Evolutionary conservation across 2,113 vertebrate species (phyloP), one percentile per base, ranked within the genome.

Genomic region (Albula goreensis): DNA sequence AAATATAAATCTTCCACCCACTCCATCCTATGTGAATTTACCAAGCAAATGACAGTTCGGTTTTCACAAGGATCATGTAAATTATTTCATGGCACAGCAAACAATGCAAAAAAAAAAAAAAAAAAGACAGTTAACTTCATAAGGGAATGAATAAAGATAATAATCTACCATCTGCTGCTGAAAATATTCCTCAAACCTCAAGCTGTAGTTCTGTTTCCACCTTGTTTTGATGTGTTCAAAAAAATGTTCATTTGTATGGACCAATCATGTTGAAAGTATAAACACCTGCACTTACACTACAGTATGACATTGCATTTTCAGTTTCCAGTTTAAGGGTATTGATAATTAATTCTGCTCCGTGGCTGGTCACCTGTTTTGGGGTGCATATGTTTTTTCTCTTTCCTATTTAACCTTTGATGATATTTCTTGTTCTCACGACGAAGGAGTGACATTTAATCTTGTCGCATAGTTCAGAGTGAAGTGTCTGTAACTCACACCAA

Each of bases 21-120:
- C 66, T 31, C 1, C 6, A 41, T 17, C 13, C 22, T 4, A 78
- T 70, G 2, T 9, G 50, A 31, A 51, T 84, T 48, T 51, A 63
- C 63, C 11, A 22, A 70, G 4, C 63, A n/a, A 70, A 5, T 70
- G 22, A 70, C 19, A 6, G 19, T 70, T 70, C 22, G n/a, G 22
- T 63, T 63, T 63, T 56, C 53, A 56, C 7, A 56, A 56, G 57
- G 57, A 12, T 15, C 57, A 60, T 11, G 25, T 41, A 52, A 78
- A 53, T 77, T 53, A 85, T n/a, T 78, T 56, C 3, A 79, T 78
- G 83, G 83, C 83, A 78, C 50, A 78, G 10, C 8, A n/a, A 85
- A 53, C 51, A 79, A 31, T 50, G 79, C 53, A 25, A 81, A 81
- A 52, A 41, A 48, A 77, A 77, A 25, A 77, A 25, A 77, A 48